phyloP scores from a whole-genome alignment of 2,888 invertebrate species.

The Ennomos quercinarius region DNA sequence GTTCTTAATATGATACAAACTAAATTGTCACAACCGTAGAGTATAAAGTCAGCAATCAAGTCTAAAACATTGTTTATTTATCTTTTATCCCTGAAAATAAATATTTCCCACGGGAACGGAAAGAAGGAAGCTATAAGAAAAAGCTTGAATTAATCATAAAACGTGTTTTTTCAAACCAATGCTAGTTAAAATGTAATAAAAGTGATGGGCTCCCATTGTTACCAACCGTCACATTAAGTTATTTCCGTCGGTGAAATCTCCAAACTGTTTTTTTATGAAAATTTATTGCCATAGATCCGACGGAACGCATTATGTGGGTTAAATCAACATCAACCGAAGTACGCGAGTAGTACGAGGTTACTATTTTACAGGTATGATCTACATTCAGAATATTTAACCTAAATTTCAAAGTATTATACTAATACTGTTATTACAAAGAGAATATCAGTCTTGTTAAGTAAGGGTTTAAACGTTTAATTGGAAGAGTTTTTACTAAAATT shows the following conservation, averaged over 20 bases:
- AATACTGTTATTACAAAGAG: no score
- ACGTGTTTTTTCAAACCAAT: conserved; percentile 11
- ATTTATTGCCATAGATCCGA: conserved; percentile 33
- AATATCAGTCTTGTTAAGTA: no score
- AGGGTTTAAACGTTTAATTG: no score
- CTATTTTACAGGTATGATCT: conserved; percentile 24
- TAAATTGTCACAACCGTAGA: no score
- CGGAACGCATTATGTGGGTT: conserved; percentile 37
- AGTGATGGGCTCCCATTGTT: conserved; percentile 23
- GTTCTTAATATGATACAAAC: no score
- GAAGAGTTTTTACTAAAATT: no score
- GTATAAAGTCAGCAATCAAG: no score
- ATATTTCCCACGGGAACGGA: background rate
- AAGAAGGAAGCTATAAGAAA: background rate
- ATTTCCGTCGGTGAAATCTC: conserved; percentile 12
- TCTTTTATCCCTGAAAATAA: no score
- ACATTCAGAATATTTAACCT: conserved; percentile 17
- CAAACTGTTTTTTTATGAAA: conserved; percentile 40
- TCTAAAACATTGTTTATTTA: no score
- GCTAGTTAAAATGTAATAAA: conserved; percentile 25
- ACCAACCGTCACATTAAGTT: conserved; percentile 26
- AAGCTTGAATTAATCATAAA: background rate
- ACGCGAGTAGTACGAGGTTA: conserved; percentile 15
- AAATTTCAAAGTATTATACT: conserved; percentile 8
- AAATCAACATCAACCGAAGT: conserved; percentile 38